Base-by-base conservation (phyloP, 2,113 vertebrate species). In the Ciconia stormi region DNA sequence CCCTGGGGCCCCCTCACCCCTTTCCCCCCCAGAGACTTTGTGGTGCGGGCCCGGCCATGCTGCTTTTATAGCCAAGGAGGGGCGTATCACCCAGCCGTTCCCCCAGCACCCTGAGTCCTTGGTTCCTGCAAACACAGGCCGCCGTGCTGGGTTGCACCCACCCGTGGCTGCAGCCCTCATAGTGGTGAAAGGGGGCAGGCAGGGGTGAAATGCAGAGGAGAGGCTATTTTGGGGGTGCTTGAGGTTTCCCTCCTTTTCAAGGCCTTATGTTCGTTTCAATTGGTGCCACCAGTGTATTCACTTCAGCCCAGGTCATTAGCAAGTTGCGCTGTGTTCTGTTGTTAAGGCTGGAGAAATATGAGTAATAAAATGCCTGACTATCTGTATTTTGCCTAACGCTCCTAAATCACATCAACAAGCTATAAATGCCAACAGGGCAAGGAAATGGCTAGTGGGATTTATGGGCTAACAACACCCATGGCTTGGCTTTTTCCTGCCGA, bases 41-140 rank as follows among this genome's bases (percentile, higher is more conserved):
- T 49, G 13, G 17, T 46, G 7, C 3, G 2, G 3, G 7, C 16
- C 10, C 4, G 2, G 29, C 16, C 18, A 32, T 0, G 0, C 29
- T 55, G 22, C 18, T 79, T 76, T 86, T 59, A 32, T 11, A 49
- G 38, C n/a, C 49, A 81, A 56, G 78, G 50, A 46, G 27, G 49
- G 16, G 16, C 10, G 5, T 23, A n/a, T 79, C 44, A 38, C 47
- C 36, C 67, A 52, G 56, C 44, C 32, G 2, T 52, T 38, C 30
- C 67, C 36, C 32, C 42, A 58, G 52, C 36, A 52, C 40, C 13
- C 4, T 1, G 2, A 93, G 29, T 42, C 89, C 61, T 14, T 67
- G 47, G 40, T n/a, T 90, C 34, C 72, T 65, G 72, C 73, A 90
- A 63, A 67, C 1, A 2, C 49, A 81, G 65, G 42, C 19, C 4